Evolutionary conservation across 1,140 invertebrate species (phyloP).

Genomic region (Drosophila lowei): DNA sequence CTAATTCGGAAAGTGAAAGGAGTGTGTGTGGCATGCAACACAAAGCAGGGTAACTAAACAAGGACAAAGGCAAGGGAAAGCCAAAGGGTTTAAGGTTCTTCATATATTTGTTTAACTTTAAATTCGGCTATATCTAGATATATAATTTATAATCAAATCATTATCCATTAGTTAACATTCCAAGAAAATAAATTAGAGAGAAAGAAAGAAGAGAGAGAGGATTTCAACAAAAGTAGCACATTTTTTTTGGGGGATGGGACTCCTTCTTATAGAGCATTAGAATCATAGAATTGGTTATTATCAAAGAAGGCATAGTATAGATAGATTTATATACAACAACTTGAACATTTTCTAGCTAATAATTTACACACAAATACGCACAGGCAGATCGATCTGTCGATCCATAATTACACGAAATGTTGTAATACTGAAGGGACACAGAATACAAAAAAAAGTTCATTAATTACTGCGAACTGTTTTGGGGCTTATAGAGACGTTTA

Average conservation of each 20-base stretch:
- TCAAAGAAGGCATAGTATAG: too few relatives aligned
- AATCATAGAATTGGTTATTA: too few relatives aligned
- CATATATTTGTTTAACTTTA: background rate
- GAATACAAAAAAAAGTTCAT: conserved; percentile 26
- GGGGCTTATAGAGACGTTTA: conserved; percentile 20
- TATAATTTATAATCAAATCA: conserved; percentile 7
- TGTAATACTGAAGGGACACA: conserved; percentile 32
- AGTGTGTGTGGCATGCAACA: background rate
- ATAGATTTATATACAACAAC: conserved; percentile 25
- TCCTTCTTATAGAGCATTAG: too few relatives aligned
- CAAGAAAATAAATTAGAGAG: conserved; percentile 26
- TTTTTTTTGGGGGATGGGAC: background rate
- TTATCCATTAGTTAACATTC: conserved; percentile 52
- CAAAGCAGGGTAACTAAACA: conserved; percentile 4
- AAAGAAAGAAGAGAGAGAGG: background rate
- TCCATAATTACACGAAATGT: conserved; percentile 38
- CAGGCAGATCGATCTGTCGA: background rate
- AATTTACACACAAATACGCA: conserved; percentile 58
- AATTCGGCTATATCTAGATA: conserved; percentile 16
- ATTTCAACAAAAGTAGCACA: background rate
- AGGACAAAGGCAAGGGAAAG: background rate
- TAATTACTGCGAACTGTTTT: conserved; percentile 9
- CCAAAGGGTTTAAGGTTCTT: background rate
- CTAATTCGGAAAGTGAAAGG: conserved; percentile 34
- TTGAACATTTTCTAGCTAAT: conserved; percentile 57